A percentile compares a stretch with the other conserved stretches of the same genome.
Evolutionary conservation across 2,888 invertebrate genomes (phyloP).

Genomic region (Agrilus mali): DNA sequence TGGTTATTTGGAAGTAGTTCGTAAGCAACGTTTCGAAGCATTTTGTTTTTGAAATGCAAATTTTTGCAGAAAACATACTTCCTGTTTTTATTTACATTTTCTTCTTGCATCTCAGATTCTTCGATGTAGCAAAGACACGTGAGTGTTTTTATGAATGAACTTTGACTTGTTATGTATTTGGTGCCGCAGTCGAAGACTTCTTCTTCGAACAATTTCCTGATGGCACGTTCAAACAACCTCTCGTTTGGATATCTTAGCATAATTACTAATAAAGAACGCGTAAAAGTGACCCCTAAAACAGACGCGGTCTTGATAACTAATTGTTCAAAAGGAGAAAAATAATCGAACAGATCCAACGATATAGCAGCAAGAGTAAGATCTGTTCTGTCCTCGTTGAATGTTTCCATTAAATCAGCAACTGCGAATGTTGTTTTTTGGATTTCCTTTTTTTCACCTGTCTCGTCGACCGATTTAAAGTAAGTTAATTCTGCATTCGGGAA

Average conservation of each 20-base stretch:
- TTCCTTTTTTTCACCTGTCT: background rate
- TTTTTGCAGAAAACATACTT: conserved; percentile 45
- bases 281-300: conserved; percentile 42
- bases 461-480: conserved; percentile 18
- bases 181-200: conserved; percentile 42
- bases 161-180: conserved; percentile 16
- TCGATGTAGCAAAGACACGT: conserved; percentile 30
- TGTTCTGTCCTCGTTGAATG: conserved; percentile 9
- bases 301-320: conserved; percentile 46
- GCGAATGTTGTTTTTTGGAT: conserved; percentile 1
- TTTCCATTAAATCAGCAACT: conserved; percentile 11
- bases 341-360: conserved; percentile 42
- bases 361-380: conserved; percentile 34
- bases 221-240: conserved; percentile 35
- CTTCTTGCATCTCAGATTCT: conserved; percentile 25
- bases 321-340: conserved; percentile 47
- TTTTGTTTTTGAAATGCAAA: conserved; percentile 41
- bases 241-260: conserved; percentile 41
- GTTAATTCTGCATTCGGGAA: conserved; percentile 31
- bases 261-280: conserved; percentile 39
- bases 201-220: conserved; percentile 43
- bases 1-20: conserved; percentile 41
- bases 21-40: conserved; percentile 40
- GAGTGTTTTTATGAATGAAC: conserved; percentile 9
- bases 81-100: background rate